Conservation (phyloP, 2,888 invertebrate genomes). For the Drosophila koepferae region DNA sequence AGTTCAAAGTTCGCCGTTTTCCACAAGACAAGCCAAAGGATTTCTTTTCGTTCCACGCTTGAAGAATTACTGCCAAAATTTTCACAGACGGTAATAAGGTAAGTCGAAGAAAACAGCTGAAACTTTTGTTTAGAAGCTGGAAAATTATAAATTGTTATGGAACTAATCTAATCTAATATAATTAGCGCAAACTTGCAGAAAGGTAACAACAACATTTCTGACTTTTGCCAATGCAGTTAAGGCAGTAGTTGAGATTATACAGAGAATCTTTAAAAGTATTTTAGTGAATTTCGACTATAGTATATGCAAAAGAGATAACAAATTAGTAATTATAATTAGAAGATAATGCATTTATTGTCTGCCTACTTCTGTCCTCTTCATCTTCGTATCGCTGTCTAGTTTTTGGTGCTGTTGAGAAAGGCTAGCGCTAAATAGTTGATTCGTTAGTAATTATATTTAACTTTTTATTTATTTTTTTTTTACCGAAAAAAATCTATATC, state of each 20-base stretch:
- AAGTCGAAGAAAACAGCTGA: conserved; percentile 43
- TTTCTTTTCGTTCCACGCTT: conserved; percentile 76
- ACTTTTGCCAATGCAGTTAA: background rate
- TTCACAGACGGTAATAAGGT: conserved; percentile 86
- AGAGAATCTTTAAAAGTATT: background rate
- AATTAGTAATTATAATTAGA: too few relatives aligned
- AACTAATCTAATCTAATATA: background rate
- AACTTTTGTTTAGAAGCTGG: conserved; percentile 1
- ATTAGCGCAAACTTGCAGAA: background rate
- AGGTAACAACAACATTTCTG: background rate
- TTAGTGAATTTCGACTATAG: too few relatives aligned
- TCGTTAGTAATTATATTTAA: too few relatives aligned
- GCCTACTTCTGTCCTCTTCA: too few relatives aligned
- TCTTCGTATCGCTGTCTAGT: too few relatives aligned
- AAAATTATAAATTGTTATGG: background rate
- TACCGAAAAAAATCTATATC: too few relatives aligned
- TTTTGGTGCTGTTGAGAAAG: too few relatives aligned
- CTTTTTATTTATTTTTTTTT: too few relatives aligned
- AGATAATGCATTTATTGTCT: too few relatives aligned
- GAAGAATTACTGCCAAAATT: conserved; percentile 84
- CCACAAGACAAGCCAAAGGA: conserved; percentile 55
- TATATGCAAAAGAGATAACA: too few relatives aligned
- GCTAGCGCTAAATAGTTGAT: too few relatives aligned
- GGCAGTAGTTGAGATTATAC: background rate
- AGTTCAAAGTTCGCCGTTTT: conserved; percentile 19